Percentiles rank a stretch among this genome's conserved stretches.
Evolutionary conservation across 2,113 vertebrate genomes (phyloP).

Genomic region (Poeciliopsis retropinna): DNA sequence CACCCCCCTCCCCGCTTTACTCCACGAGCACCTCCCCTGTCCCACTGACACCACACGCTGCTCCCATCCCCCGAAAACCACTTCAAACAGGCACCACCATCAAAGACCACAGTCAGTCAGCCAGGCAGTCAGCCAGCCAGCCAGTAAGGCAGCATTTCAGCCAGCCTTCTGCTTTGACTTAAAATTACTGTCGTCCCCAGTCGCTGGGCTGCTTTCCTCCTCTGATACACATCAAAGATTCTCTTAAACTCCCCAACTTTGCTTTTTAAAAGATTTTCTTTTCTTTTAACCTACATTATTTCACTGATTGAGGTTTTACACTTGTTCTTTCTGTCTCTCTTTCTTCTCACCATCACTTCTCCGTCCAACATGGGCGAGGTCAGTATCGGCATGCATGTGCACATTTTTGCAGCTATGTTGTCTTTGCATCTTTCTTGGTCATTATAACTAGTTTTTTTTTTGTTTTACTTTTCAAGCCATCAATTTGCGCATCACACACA

Average conservation of each 20-base stretch:
- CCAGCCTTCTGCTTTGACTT: slow-evolving; percentile 85
- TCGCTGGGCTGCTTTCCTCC: slow-evolving; percentile 77
- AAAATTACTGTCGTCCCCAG: slow-evolving; percentile 81
- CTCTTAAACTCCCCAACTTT: slow-evolving; percentile 80
- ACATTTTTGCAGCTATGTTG: slow-evolving; percentile 63
- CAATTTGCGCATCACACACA: slow-evolving; percentile 47
- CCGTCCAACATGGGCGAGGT: slow-evolving; percentile 58
- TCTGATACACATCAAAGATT: slow-evolving; percentile 85
- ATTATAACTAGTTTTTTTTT: slow-evolving; percentile 72
- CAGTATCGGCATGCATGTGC: slow-evolving; percentile 72
- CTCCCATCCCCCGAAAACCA: slow-evolving; percentile 84
- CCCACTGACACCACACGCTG: slow-evolving; percentile 84
- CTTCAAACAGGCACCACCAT: slow-evolving; percentile 82
- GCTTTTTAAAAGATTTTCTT: slow-evolving; percentile 78
- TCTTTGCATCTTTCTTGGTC: slow-evolving; percentile 67
- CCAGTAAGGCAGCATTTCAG: slow-evolving; percentile 69
- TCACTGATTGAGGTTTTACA: slow-evolving; percentile 67
- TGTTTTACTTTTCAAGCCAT: slow-evolving; percentile 53
- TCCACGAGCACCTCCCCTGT: slow-evolving; percentile 65
- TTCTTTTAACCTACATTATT: slow-evolving; percentile 73
- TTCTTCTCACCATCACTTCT: slow-evolving; percentile 42
- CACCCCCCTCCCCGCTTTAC: background rate
- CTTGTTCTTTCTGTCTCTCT: slow-evolving; percentile 38
- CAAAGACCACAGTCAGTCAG: slow-evolving; percentile 78
- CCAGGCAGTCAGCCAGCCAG: slow-evolving; percentile 73